Base-by-base conservation (phyloP, 2,888 invertebrate species). In the Scaptomyza caliginosa region DNA sequence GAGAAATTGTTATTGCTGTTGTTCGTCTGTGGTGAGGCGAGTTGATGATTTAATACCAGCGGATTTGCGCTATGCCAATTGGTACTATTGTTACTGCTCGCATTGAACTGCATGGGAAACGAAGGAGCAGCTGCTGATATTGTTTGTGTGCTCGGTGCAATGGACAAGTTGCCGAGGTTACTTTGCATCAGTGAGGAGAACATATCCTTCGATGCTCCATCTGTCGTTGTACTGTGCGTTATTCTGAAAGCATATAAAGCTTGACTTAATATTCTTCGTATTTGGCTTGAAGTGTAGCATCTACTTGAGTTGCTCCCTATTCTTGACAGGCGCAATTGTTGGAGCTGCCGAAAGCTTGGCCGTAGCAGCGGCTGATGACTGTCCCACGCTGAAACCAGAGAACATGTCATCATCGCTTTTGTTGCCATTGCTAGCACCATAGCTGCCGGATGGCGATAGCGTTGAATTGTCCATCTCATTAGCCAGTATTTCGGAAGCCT, bases 41-140 rank as follows among this genome's bases (percentile, higher is more conserved):
- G 66, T 60, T 89, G 89, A 73, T 89, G 85, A 75, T 90, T 90
- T 84, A 90, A 82, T 7, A 90, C 90, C 26, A 90, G 62, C 0
- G 90, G 90, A 85, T 90, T 90, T 8, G 88, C 70, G 67, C 90
- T 89, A 38, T 89, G 89, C 89, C 73, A 76, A 38, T 54, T 75
- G 28, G 17, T 57, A 42, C 38, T 56, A 28, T 43, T 71, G 28
- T 26, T 55, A 19, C 39, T 38, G 45, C 23, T 59, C 7, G 56
- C 67, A 56, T 59, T 71, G n/a, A 17, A 63, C 16, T 54, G 32
- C 43, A 56, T 3, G 0, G 51, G 17, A 1, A 39, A 45, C 30
- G 50, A 56, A 10, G 77, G 2, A 30, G 16, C 16, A 23, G 36
- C n/a, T 10, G 56, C 36, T n/a, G 46, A 24, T 26, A 36, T n/a